Conservation (phyloP, 2,113 vertebrate species). For the Tympanuchus pallidicinctus region DNA sequence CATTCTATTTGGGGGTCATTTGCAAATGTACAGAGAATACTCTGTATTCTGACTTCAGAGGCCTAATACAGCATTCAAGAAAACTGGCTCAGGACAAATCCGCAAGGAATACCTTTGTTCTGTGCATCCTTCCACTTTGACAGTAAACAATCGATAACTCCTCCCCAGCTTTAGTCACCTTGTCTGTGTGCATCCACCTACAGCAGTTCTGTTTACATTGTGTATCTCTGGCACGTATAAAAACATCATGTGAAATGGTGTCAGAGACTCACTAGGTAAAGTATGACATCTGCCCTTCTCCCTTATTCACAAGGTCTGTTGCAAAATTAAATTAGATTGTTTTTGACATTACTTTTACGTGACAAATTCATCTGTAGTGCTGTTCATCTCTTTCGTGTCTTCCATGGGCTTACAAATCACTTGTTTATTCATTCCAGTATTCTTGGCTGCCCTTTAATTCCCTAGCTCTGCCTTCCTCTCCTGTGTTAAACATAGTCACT, state of each 20-base stretch:
- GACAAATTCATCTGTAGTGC: background rate
- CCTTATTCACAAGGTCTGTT: slow-evolving; percentile 7
- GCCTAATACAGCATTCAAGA: background rate
- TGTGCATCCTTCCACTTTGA: slow-evolving; percentile 12
- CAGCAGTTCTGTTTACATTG: background rate
- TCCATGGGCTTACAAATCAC: slow-evolving; percentile 42
- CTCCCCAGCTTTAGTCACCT: background rate
- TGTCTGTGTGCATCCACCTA: slow-evolving; percentile 6
- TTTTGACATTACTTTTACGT: slow-evolving; percentile 34
- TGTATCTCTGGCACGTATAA: background rate
- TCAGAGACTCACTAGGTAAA: background rate
- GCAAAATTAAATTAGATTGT: slow-evolving; percentile 1
- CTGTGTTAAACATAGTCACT: fast-evolving
- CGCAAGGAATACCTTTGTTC: background rate
- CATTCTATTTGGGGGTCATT: slow-evolving; percentile 34
- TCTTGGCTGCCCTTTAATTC: background rate
- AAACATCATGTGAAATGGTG: background rate
- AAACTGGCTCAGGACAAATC: slow-evolving; percentile 31
- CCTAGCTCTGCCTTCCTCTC: background rate
- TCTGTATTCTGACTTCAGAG: background rate
- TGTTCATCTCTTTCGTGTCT: slow-evolving; percentile 19
- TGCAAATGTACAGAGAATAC: background rate
- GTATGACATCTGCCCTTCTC: background rate
- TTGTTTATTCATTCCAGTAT: slow-evolving; percentile 27
- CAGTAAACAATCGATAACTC: slow-evolving; percentile 57